Evolutionary conservation across 2,113 vertebrate species (phyloP).

Genomic region (Numenius arquata): DNA sequence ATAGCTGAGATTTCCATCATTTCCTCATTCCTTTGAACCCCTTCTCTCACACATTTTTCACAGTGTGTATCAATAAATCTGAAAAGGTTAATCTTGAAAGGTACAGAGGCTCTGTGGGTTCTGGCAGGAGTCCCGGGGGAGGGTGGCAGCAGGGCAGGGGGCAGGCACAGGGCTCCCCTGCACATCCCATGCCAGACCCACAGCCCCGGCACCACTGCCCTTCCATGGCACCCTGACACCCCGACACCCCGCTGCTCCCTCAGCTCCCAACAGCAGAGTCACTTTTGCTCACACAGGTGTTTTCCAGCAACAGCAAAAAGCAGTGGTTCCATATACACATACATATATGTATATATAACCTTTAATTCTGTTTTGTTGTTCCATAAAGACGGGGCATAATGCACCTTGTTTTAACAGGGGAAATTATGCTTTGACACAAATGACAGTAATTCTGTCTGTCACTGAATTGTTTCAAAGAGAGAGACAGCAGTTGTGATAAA

Average conservation of each 20-base stretch:
- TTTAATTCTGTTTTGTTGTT: not conserved
- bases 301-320: not conserved
- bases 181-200: rapidly evolving
- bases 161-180: rapidly evolving
- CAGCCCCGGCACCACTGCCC: not conserved
- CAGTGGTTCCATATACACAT: not conserved
- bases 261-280: not conserved
- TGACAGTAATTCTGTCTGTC: not conserved
- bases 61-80: not conserved
- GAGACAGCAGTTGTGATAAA: not conserved
- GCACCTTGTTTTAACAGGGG: not conserved
- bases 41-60: not conserved
- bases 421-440: conserved; percentile 18
- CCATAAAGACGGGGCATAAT: not conserved
- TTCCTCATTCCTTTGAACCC: not conserved
- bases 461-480: not conserved
- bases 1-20: not conserved
- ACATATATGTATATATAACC: not conserved
- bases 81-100: not conserved
- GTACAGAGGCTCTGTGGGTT: not conserved
- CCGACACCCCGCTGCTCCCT: not conserved
- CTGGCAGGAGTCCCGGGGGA: not conserved
- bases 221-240: not conserved
- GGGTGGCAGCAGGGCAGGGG: rapidly evolving
- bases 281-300: not conserved